Percentiles rank a stretch among this genome's conserved stretches.
These are phyloP conservation scores for Deilephila elpenor DNA, from an alignment of 2,888 invertebrate genomes.

Conservation along the genomic window DNA sequence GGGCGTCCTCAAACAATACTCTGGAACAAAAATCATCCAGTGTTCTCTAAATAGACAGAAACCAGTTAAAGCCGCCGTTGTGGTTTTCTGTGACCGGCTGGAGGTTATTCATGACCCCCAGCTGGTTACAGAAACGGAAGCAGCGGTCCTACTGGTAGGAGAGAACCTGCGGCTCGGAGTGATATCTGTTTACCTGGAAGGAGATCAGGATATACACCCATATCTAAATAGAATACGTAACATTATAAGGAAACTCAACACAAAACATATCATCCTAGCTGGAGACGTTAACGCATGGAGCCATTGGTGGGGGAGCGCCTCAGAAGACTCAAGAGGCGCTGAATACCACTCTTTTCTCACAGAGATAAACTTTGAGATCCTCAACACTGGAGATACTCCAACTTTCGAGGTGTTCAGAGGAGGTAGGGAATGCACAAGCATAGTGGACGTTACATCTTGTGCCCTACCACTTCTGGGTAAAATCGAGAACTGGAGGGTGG, in stretches of 20 bases:
- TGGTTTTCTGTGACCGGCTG: constrained; percentile 37
- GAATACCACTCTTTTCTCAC: no score
- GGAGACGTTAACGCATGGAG: no score
- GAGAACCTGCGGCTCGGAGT: constrained; percentile 36
- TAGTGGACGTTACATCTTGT: constrained; percentile 24
- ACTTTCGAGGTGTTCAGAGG: constrained; percentile 31
- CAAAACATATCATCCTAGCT: no score
- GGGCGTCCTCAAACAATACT: constrained; percentile 31
- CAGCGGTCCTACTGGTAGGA: constrained; percentile 34
- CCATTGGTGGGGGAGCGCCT: no score
- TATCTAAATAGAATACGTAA: no score
- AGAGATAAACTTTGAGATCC: no score
- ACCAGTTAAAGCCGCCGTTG: constrained; percentile 41
- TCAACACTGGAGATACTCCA: constrained; percentile 26
- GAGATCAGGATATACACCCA: not conserved
- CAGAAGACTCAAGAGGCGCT: no score
- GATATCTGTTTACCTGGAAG: constrained; percentile 41
- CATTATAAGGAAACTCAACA: no score
- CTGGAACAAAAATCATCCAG: no score
- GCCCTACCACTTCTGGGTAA: constrained; percentile 14
- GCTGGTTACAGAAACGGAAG: constrained; percentile 41
- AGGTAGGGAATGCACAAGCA: constrained; percentile 29
- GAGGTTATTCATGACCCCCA: constrained; percentile 40
- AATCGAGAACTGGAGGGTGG: constrained; percentile 22
- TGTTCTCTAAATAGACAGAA: no score